Base-by-base conservation (phyloP, 2,113 vertebrate species). In the Piprites chloris region DNA sequence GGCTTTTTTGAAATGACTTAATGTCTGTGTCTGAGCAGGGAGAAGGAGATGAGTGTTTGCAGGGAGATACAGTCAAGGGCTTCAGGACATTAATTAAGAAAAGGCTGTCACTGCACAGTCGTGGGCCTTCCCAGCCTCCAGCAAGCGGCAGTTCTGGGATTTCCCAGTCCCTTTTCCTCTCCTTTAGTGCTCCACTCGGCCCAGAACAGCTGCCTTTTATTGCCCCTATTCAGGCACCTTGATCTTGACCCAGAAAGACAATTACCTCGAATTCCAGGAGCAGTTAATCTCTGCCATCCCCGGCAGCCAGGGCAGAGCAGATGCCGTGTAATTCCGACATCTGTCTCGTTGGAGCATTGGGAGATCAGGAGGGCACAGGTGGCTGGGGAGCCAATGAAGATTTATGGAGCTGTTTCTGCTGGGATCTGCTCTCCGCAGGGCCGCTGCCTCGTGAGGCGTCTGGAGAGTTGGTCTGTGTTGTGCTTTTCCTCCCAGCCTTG, bases 381-480 rank as follows among this genome's bases (percentile, higher is more conserved):
- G 93, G 56, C 6, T 5, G 49, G 69, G 62, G 23, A 79, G 67
- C 17, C 44, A 21, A 7, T 23, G 33, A 11, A 59, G 52, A n/a
- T 47, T 65, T 41, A 24, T 1, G 58, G 75, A 90, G 68, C 63
- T 61, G 0, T 14, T 83, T 33, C 72, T 90, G 53, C 86, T 5
- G 44, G 81, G 75, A 9, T 76, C 44, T 46, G 61, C 24, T n/a
- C 28, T 14, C n/a, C 35, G 6, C 22, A 11, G 61, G 42, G 12
- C 68, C 0, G 0, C 4, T 21, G 18, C 47, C 58, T 52, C 1
- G 2, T 21, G 52, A 77, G 74, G 5, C 22, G 5, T 0, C 62
- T 22, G 59, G 49, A 73, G 30, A 14, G 3, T n/a, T 41, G 12
- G 18, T 27, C 49, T 28, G 22, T 9, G 35, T 2, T 41, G 18